Evolutionary conservation across 2,888 invertebrate genomes (phyloP).

Genomic region (Rhabditoides inermis): DNA sequence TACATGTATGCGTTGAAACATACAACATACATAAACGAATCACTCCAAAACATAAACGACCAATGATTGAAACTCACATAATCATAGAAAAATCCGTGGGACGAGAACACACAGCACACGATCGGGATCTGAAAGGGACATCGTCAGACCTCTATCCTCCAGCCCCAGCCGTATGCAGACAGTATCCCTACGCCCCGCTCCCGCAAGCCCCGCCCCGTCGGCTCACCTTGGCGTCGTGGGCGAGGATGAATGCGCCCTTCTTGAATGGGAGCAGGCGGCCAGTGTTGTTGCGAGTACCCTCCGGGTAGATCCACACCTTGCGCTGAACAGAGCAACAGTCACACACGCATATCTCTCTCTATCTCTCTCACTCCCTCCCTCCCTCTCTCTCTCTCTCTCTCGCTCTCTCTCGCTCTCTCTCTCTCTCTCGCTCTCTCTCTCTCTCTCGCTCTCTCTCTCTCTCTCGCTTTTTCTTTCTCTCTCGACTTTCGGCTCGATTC

Average conservation of each 20-base stretch:
- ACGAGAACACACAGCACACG: slow-evolving; percentile 79
- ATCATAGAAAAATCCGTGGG: slow-evolving; percentile 63
- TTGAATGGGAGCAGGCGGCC: slow-evolving; percentile 83
- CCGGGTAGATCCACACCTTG: slow-evolving; percentile 83
- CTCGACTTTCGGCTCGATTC: no score
- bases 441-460: no score
- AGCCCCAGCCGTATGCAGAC: no score
- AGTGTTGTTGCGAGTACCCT: slow-evolving; percentile 76
- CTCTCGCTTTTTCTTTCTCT: no score
- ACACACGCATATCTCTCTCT: no score
- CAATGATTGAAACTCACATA: slow-evolving; percentile 24
- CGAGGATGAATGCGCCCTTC: slow-evolving; percentile 90
- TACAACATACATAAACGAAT: background rate
- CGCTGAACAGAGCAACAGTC: slow-evolving; percentile 53
- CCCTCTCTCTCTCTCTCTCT: no score
- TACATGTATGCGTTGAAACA: background rate
- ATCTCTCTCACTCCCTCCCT: no score
- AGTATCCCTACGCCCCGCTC: background rate
- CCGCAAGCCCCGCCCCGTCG: no score
- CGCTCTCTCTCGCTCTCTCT: no score
- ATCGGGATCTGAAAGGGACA: slow-evolving; percentile 65
- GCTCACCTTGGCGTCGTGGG: slow-evolving; percentile 56
- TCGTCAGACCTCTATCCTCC: no score
- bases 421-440: no score
- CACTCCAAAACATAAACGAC: background rate